phyloP scores from a whole-genome alignment of 2,113 vertebrate genomes.

The Holacanthus passer region DNA sequence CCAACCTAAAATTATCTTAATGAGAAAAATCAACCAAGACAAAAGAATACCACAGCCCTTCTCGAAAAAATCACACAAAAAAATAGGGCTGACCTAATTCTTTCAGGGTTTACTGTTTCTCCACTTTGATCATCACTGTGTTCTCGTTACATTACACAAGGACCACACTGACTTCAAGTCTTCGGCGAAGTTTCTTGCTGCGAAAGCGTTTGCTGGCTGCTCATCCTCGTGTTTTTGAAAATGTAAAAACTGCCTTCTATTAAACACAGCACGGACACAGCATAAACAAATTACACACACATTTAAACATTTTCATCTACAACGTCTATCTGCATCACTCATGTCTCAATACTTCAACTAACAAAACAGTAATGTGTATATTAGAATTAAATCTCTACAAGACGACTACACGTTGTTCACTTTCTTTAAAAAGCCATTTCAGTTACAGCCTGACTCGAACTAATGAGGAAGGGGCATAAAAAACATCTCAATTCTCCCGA shows the following conservation, averaged over 20 bases:
- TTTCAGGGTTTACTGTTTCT: constrained; percentile 12
- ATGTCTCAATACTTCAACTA: not conserved
- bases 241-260: not conserved
- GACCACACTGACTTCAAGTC: constrained; percentile 1
- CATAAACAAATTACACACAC: not conserved
- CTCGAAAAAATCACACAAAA: constrained; percentile 16
- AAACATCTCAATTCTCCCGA: not conserved
- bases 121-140: constrained; percentile 20
- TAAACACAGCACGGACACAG: not conserved
- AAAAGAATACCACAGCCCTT: constrained; percentile 24
- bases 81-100: constrained; percentile 11
- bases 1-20: constrained; percentile 53
- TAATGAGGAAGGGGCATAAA: constrained; percentile 9
- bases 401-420: not conserved
- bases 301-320: not conserved
- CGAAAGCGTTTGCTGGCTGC: not conserved
- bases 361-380: not conserved
- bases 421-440: not conserved
- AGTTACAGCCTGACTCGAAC: not conserved
- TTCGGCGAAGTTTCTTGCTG: not conserved
- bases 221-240: not conserved
- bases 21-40: constrained; percentile 49
- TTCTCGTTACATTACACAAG: constrained; percentile 3
- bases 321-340: not conserved
- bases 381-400: not conserved